Percentiles rank a stretch among this genome's conserved stretches.
Evolutionary conservation across 2,113 vertebrate species (phyloP).

Genomic region (Myiagra hebetior): DNA sequence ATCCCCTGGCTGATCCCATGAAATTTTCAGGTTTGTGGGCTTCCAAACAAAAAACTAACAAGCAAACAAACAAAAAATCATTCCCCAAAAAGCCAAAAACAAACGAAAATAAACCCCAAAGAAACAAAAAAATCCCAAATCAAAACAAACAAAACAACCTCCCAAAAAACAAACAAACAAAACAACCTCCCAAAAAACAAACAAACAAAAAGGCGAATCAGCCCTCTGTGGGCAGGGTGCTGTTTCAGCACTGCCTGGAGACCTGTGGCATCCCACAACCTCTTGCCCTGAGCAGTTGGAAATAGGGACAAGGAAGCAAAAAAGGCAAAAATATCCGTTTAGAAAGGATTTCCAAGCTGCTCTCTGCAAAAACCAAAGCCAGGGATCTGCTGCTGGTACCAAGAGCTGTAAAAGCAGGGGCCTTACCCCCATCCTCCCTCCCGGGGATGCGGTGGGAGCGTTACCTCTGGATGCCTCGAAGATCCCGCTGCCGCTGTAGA

Average conservation of each 20-base stretch:
- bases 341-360: background rate
- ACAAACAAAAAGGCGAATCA: background rate
- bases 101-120: background rate
- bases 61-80: background rate
- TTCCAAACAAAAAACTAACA: background rate
- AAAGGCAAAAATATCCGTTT: background rate
- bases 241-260: background rate
- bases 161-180: background rate
- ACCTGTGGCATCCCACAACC: background rate
- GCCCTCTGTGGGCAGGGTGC: fast-evolving
- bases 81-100: background rate
- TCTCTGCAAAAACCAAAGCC: background rate
- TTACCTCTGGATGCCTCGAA: conserved; percentile 88
- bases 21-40: background rate
- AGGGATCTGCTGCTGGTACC: background rate
- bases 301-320: background rate
- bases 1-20: background rate
- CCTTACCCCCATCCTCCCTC: background rate
- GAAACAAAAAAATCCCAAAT: too few species aligned
- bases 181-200: background rate
- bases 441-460: fast-evolving
- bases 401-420: background rate
- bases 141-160: too few species aligned
- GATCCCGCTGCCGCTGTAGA: conserved; percentile 86
- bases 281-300: background rate